These are phyloP conservation scores for Idaea aversata DNA, from an alignment of 2,888 invertebrate genomes.

Conservation along the genomic window DNA sequence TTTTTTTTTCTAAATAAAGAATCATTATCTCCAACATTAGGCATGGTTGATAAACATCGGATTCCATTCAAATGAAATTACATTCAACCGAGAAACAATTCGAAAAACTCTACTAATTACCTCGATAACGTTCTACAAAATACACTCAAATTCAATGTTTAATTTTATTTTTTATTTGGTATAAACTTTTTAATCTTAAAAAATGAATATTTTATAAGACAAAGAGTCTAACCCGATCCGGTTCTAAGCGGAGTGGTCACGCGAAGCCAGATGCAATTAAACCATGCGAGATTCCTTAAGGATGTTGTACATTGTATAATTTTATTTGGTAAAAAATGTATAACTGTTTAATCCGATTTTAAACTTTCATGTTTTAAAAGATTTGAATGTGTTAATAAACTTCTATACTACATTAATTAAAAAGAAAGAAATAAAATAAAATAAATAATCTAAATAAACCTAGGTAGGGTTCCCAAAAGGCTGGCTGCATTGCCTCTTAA, in stretches of 20 bases:
- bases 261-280: conserved; percentile 61
- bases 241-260: conserved; percentile 35
- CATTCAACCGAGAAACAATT: conserved; percentile 12
- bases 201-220: conserved; percentile 19
- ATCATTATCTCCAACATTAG: neutral
- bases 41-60: neutral
- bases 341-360: too few relatives aligned
- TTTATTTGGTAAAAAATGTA: neutral
- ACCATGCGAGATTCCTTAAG: conserved; percentile 34
- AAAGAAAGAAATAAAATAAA: too few relatives aligned
- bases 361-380: too few relatives aligned
- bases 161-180: conserved; percentile 16
- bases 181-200: conserved; percentile 10
- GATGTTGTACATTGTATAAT: conserved; percentile 10
- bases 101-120: neutral
- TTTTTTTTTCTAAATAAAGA: too few relatives aligned
- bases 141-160: neutral
- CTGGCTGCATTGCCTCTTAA: too few relatives aligned
- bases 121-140: neutral
- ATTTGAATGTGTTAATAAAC: too few relatives aligned
- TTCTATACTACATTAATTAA: too few relatives aligned
- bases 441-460: too few relatives aligned
- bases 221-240: conserved; percentile 17
- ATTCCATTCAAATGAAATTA: conserved; percentile 11
- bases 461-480: too few relatives aligned